These are phyloP conservation scores for Rutilus rutilus DNA, from an alignment of 2,113 vertebrate species.

Conservation along the genomic window DNA sequence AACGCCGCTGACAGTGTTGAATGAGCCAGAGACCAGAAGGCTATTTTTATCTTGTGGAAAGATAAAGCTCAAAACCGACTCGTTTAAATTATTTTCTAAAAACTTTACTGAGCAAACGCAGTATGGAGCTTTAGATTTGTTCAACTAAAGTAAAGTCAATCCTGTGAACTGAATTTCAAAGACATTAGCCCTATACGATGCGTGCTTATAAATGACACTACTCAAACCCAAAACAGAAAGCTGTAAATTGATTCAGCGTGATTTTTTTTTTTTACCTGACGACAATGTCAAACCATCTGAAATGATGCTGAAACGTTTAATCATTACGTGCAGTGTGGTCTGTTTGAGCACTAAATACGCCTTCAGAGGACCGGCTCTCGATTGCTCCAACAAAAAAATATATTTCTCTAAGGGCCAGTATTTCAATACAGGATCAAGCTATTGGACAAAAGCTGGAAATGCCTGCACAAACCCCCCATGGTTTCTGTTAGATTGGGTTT, in stretches of 20 bases:
- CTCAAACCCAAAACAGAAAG: not conserved
- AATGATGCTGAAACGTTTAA: not conserved
- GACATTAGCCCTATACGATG: not conserved
- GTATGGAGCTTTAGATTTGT: not conserved
- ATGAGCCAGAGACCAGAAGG: not conserved
- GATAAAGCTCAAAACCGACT: not conserved
- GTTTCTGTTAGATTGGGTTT: constrained; percentile 54
- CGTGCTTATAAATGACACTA: not conserved
- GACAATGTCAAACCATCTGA: not conserved
- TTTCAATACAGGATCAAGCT: constrained; percentile 65
- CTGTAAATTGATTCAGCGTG: not conserved
- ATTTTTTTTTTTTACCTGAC: not conserved
- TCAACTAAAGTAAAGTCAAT: not conserved
- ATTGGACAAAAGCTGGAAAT: constrained; percentile 72
- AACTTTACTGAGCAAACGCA: not conserved
- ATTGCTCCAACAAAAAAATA: not conserved
- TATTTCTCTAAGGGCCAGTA: not conserved
- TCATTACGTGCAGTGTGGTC: not conserved
- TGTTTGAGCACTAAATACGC: not conserved
- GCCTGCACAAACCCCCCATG: constrained; percentile 65
- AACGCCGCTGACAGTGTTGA: constrained; percentile 12
- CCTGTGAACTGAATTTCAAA: not conserved
- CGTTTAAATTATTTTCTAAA: not conserved
- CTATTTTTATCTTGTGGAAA: constrained; percentile 6
- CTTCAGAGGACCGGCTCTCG: not conserved